phyloP scores from a whole-genome alignment of 2,797 vertebrate genomes.

The Falco berigora region DNA sequence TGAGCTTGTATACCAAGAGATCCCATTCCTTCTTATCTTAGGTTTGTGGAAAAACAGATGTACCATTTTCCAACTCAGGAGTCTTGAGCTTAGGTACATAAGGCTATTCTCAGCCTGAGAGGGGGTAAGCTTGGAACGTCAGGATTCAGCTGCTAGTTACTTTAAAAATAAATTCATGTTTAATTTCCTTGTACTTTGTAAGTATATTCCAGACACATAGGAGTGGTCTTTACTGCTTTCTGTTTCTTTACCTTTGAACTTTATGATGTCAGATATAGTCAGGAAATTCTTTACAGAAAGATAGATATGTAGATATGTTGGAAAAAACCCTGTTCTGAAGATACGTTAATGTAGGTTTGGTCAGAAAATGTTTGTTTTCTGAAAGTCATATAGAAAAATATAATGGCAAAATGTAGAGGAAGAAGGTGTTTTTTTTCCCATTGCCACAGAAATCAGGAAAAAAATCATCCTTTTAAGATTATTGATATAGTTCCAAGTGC shows the following conservation, averaged over 20 bases:
- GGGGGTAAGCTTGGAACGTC: not conserved
- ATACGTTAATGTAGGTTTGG: not conserved
- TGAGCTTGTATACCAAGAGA: not conserved
- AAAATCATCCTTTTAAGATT: not conserved
- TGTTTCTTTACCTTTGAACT: not conserved
- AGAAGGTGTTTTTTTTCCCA: not conserved
- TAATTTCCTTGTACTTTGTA: not conserved
- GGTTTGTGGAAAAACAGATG: not conserved
- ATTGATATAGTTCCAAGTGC: not conserved
- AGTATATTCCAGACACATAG: not conserved
- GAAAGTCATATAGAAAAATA: not conserved
- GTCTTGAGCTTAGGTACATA: not conserved
- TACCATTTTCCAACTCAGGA: not conserved
- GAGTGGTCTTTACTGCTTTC: not conserved
- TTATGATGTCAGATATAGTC: not conserved
- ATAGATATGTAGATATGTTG: not conserved
- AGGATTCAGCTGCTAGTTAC: not conserved
- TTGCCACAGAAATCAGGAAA: not conserved
- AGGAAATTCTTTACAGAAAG: not conserved
- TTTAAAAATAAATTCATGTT: not conserved
- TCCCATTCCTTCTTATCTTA: not conserved
- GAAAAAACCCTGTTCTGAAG: not conserved
- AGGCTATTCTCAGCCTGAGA: not conserved
- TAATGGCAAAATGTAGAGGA: not conserved
- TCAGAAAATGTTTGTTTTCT: not conserved